Percentiles rank a stretch among this genome's conserved stretches.
phyloP scores from a whole-genome alignment of 2,113 vertebrate species.

The Casuarius casuarius region DNA sequence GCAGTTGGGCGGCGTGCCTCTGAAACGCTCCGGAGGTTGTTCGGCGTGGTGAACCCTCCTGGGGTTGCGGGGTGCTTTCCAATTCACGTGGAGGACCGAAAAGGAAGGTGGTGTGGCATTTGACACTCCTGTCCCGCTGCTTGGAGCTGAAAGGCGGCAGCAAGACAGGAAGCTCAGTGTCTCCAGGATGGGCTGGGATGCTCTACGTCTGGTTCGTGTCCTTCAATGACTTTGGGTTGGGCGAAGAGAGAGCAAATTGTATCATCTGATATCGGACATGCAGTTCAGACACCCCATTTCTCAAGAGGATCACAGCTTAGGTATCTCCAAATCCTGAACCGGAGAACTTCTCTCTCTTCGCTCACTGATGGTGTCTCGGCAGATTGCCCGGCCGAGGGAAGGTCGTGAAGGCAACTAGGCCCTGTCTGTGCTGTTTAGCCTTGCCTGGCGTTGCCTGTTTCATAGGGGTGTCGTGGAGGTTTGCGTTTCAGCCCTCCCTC shows the following conservation, averaged over 20 bases:
- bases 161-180: background rate
- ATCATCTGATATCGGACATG: background rate
- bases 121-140: background rate
- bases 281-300: background rate
- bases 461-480: background rate
- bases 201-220: accelerated
- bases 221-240: background rate
- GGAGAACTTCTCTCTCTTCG: background rate
- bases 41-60: background rate
- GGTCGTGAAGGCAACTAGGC: too few species aligned
- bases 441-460: background rate
- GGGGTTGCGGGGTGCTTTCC: background rate
- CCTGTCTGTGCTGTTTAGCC: too few species aligned
- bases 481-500: background rate
- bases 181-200: background rate
- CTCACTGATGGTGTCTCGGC: too few species aligned
- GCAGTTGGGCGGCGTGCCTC: accelerated
- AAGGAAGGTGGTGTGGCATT: background rate
- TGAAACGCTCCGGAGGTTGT: background rate
- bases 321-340: background rate
- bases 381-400: too few species aligned
- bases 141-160: background rate
- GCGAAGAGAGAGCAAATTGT: background rate
- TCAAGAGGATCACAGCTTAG: background rate
- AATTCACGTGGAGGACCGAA: background rate